Base-by-base conservation (phyloP, 2,888 invertebrate species). In the Temnothorax unifasciatus region DNA sequence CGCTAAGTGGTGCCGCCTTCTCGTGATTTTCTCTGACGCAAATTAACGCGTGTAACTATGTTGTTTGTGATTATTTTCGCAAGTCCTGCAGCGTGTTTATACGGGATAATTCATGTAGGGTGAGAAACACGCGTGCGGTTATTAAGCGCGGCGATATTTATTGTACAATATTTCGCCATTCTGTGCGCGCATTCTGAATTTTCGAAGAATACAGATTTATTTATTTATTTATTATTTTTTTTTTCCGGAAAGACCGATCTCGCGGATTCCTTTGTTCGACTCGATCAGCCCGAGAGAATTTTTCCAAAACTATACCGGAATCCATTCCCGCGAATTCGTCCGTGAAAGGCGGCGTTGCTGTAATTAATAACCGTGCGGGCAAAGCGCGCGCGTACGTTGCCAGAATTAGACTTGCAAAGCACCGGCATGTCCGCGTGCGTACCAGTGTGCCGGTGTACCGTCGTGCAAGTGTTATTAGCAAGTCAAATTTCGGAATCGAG, bases 351-450 rank as follows among this genome's bases (percentile, higher is more conserved):
- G 83, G 90, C 29, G 29, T 29, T 57, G 61, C 64, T 61, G 82
- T 87, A 90, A 89, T 88, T 88, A 88, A 89, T 88, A 82, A 85
- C 47, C 63, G 73, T 64, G 74, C 68, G 83, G 29, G 83, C 86
- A 84, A 83, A 82, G 38, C 38, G 29, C 29, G 29, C 29, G 41
- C 76, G 86, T 83, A 73, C 83, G 82, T 81, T 85, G 82, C 59
- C 68, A 13, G 82, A 83, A 91, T 91, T 91, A 91, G 87, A 91
- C 90, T 91, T 90, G 91, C 90, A 91, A 91, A 91, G 61, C 68
- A 79, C 64, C 85, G 83, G 85, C 84, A 85, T 87, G 89, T 83
- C 84, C 85, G 66, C 79, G 83, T 68, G 38, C 64, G 83, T 85
- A 85, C 73, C 52, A 74, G 85, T 84, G 85, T 84, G 87, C 79